A percentile compares a stretch with the other conserved stretches of the same genome.
Evolutionary conservation across 2,797 vertebrate genomes (phyloP).

Genomic region (Leptatherina wallacei): DNA sequence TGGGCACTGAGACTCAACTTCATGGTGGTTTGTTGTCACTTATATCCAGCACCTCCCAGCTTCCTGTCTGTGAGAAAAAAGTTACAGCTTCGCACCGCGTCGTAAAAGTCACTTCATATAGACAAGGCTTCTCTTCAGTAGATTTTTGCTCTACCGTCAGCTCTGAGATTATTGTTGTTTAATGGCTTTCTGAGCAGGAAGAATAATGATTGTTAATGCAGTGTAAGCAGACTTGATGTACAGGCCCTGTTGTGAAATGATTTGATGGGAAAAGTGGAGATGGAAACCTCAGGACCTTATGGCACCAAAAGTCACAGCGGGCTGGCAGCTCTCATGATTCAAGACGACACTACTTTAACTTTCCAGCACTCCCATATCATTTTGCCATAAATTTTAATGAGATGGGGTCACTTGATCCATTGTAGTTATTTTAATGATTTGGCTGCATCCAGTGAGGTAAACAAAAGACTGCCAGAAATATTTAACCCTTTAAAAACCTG

Average conservation of each 20-base stretch:
- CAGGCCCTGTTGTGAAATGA: slow-evolving; percentile 37
- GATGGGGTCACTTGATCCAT: slow-evolving; percentile 49
- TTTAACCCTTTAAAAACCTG: slow-evolving; percentile 48
- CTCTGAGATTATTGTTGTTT: slow-evolving; percentile 34
- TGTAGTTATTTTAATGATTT: slow-evolving; percentile 56
- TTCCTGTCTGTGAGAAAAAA: slow-evolving; percentile 34
- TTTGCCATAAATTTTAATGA: slow-evolving; percentile 63
- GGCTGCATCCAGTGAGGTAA: slow-evolving; percentile 46
- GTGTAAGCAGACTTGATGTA: slow-evolving; percentile 36
- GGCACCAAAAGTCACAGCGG: slow-evolving; percentile 62
- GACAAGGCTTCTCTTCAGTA: slow-evolving; percentile 33
- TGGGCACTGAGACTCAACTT: slow-evolving; percentile 48
- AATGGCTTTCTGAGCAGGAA: slow-evolving; percentile 48
- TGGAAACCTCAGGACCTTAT: slow-evolving; percentile 62
- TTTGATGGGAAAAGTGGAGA: slow-evolving; percentile 46
- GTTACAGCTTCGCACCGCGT: slow-evolving; percentile 39
- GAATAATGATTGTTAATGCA: slow-evolving; percentile 36
- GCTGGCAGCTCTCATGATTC: slow-evolving; percentile 59
- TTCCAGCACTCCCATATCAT: slow-evolving; percentile 52
- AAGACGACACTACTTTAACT: slow-evolving; percentile 61
- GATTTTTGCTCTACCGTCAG: slow-evolving; percentile 25
- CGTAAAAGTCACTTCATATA: slow-evolving; percentile 54
- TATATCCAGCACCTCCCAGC: slow-evolving; percentile 39
- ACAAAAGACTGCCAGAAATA: slow-evolving; percentile 38
- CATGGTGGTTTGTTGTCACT: slow-evolving; percentile 71